Evolutionary conservation across 2,113 vertebrate species (phyloP).

Genomic region (Sitta europaea): DNA sequence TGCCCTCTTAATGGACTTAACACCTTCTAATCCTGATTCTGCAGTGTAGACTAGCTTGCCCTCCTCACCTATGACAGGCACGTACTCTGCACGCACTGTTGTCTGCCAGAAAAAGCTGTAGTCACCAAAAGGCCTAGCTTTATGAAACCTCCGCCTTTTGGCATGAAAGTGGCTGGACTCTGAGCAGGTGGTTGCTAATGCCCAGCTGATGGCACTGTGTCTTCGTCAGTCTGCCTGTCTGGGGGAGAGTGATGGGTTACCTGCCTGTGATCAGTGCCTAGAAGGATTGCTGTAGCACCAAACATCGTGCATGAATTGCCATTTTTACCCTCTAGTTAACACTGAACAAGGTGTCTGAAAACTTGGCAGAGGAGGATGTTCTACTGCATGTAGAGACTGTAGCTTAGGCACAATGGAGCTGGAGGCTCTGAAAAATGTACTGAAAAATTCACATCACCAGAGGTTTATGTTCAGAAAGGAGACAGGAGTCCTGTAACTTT

Average conservation of each 20-base stretch:
- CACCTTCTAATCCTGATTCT: neutral
- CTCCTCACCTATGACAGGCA: neutral
- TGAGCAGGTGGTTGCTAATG: neutral
- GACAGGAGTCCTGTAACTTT: neutral
- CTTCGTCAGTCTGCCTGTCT: neutral
- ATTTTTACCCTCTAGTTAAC: fast-evolving
- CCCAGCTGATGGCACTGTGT: conserved; percentile 4
- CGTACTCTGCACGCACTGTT: fast-evolving
- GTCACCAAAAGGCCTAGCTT: fast-evolving
- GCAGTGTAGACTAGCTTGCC: neutral
- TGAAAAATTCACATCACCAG: neutral
- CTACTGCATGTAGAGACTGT: fast-evolving
- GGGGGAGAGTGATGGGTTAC: fast-evolving
- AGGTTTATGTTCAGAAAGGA: neutral
- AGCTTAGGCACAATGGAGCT: fast-evolving
- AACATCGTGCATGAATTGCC: fast-evolving
- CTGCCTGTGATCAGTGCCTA: neutral
- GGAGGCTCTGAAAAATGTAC: neutral
- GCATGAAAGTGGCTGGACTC: fast-evolving
- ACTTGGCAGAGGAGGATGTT: neutral
- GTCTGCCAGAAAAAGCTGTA: neutral
- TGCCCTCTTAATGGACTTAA: neutral
- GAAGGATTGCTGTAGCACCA: neutral
- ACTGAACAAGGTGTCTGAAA: neutral
- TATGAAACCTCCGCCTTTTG: neutral